phyloP scores from a whole-genome alignment of 2,888 invertebrate species.

The Acrocera orbiculus region DNA sequence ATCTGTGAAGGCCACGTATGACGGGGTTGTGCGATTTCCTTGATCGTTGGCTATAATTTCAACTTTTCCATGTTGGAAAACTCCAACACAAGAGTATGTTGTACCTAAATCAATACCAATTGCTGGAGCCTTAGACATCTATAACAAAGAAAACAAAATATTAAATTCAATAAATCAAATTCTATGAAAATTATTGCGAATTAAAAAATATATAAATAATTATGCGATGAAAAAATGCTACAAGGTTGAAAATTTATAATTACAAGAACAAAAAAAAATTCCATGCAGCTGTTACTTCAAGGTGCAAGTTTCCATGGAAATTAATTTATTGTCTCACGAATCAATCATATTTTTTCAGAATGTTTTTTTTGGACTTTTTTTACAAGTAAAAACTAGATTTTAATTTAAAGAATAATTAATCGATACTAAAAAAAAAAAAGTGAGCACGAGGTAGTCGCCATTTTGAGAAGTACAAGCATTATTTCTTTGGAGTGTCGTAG shows the following conservation, averaged over 20 bases:
- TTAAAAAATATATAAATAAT: background rate
- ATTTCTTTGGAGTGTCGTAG: too few relatives aligned
- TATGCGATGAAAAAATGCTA: background rate
- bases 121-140: slow-evolving; percentile 47
- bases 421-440: too few relatives aligned
- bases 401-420: too few relatives aligned
- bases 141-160: background rate
- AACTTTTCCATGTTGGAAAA: slow-evolving; percentile 81
- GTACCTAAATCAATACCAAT: slow-evolving; percentile 94
- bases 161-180: background rate
- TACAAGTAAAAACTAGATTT: too few relatives aligned
- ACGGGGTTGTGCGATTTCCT: slow-evolving; percentile 74
- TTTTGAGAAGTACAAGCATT: too few relatives aligned
- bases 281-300: too few relatives aligned
- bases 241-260: background rate
- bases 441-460: too few relatives aligned
- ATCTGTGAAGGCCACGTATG: slow-evolving; percentile 66
- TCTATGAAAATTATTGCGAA: background rate
- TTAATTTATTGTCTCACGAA: too few relatives aligned
- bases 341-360: too few relatives aligned
- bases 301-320: too few relatives aligned
- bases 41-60: slow-evolving; percentile 84
- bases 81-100: slow-evolving; percentile 87
- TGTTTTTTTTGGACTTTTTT: too few relatives aligned
- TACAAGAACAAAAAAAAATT: background rate